phyloP scores from a whole-genome alignment of 2,888 invertebrate genomes.

The Agonopterix arenella region DNA sequence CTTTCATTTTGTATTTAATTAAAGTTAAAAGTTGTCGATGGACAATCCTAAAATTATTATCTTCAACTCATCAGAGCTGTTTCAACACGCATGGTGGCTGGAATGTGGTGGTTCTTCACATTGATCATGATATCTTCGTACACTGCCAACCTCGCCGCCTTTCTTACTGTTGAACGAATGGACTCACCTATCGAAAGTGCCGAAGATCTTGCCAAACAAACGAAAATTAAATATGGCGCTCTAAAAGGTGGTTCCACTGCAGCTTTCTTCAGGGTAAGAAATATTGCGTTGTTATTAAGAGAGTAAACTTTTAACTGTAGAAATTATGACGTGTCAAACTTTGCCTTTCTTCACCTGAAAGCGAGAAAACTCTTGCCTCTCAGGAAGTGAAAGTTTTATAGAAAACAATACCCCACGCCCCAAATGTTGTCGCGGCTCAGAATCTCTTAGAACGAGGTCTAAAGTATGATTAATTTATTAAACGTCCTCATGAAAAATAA shows the following conservation, averaged over 20 bases:
- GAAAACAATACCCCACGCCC: too few species aligned
- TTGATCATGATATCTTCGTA: constrained; percentile 97
- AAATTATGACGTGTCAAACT: too few species aligned
- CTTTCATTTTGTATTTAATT: too few species aligned
- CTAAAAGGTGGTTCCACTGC: constrained; percentile 95
- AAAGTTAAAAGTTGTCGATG: too few species aligned
- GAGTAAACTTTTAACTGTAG: too few species aligned
- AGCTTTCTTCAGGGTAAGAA: constrained; percentile 92
- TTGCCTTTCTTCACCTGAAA: too few species aligned
- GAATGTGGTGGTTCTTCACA: constrained; percentile 98
- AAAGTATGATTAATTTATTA: too few species aligned
- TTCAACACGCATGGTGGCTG: constrained; percentile 92
- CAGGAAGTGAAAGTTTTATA: too few species aligned
- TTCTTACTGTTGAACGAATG: constrained; percentile 94
- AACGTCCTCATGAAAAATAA: too few species aligned
- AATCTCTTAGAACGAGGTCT: too few species aligned
- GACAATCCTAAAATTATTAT: background rate
- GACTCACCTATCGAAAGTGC: constrained; percentile 96
- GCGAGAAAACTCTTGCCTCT: too few species aligned
- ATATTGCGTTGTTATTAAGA: background rate
- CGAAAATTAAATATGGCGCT: constrained; percentile 97
- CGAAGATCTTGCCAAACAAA: constrained; percentile 97
- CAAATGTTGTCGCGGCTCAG: too few species aligned
- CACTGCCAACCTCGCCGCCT: constrained; percentile 96
- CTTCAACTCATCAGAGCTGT: constrained; percentile 79